A percentile compares a stretch with the other conserved stretches of the same genome.
Conservation (phyloP, 2,797 vertebrate species). For the Xiphophorus birchmanni region DNA sequence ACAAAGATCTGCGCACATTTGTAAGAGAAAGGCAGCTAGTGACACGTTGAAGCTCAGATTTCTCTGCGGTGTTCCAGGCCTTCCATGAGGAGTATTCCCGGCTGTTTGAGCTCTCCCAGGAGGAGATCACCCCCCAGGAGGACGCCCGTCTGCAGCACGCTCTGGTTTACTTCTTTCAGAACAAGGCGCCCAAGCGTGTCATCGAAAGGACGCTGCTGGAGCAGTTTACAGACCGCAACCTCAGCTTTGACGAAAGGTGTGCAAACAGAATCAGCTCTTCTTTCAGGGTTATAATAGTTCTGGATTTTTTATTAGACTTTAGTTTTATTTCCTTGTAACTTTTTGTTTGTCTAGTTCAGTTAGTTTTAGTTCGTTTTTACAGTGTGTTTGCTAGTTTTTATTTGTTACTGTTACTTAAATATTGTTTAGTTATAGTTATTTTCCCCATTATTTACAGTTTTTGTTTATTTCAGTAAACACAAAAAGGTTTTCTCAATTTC, state of each 20-base stretch:
- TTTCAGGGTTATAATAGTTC: too few relatives aligned
- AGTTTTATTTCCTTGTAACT: too few relatives aligned
- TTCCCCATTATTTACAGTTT: too few relatives aligned
- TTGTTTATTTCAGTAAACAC: too few relatives aligned
- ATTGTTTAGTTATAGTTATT: too few relatives aligned
- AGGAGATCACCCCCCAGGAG: conserved; percentile 85
- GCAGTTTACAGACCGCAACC: conserved; percentile 95
- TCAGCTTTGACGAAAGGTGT: conserved; percentile 98
- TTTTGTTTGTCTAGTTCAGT: too few relatives aligned
- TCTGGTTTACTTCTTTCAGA: conserved; percentile 94
- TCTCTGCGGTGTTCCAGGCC: conserved; percentile 76
- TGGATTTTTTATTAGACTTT: too few relatives aligned
- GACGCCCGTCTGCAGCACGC: conserved; percentile 92
- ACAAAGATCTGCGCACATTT: too few relatives aligned
- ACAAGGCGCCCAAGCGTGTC: conserved; percentile 88
- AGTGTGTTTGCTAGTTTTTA: too few relatives aligned
- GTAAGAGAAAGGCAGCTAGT: neutral
- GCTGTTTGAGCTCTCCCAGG: conserved; percentile 87
- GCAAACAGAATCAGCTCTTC: conserved; percentile 8
- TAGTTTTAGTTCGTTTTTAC: too few relatives aligned
- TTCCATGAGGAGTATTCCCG: conserved; percentile 95
- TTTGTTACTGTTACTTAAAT: too few relatives aligned
- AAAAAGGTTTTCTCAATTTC: too few relatives aligned
- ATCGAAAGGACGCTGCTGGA: conserved; percentile 94
- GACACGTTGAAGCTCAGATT: neutral